phyloP scores from a whole-genome alignment of 2,888 invertebrate species.

The Deroplatys truncata region DNA sequence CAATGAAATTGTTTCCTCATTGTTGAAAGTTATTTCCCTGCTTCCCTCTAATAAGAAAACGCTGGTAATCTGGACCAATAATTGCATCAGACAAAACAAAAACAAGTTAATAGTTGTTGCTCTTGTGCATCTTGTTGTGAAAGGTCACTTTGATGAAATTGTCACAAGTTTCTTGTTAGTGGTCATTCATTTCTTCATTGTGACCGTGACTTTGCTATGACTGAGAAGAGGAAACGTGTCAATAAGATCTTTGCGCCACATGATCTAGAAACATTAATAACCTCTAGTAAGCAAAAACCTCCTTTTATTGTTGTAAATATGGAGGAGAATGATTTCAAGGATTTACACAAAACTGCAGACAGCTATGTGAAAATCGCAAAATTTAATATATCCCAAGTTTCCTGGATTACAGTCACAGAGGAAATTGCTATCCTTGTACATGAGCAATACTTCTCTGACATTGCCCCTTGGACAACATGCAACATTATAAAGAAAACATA shows the following conservation, averaged over 20 bases:
- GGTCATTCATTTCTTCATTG: background rate
- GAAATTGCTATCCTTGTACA: background rate
- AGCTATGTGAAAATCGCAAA: background rate
- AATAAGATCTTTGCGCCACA: background rate
- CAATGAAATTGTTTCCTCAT: background rate
- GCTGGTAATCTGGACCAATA: background rate
- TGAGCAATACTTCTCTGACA: background rate
- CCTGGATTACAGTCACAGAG: background rate
- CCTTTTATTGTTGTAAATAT: background rate
- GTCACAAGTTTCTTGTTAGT: background rate
- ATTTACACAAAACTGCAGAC: background rate
- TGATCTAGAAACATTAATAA: background rate
- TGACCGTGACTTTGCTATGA: background rate
- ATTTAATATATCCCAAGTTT: background rate
- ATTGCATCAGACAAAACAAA: background rate
- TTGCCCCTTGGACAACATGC: background rate
- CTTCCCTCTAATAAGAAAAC: background rate
- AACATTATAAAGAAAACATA: background rate
- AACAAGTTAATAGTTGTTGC: background rate
- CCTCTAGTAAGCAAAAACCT: background rate
- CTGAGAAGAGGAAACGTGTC: background rate
- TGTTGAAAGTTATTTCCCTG: background rate
- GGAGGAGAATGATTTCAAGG: background rate
- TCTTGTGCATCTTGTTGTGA: background rate
- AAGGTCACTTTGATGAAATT: background rate